Percentiles rank a stretch among this genome's conserved stretches.
phyloP scores from a whole-genome alignment of 2,113 vertebrate species.

The Sorex araneus region DNA sequence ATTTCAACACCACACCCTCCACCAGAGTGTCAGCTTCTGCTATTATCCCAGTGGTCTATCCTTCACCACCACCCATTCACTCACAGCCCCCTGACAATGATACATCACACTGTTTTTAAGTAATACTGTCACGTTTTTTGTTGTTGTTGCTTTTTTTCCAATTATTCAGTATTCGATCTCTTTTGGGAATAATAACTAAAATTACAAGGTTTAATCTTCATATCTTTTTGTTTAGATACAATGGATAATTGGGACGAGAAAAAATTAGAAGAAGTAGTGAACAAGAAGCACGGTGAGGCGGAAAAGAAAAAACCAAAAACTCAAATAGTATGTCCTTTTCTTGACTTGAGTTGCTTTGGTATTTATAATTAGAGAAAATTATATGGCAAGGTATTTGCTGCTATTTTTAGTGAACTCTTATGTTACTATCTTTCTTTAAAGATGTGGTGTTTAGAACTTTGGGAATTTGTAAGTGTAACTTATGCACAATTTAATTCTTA shows the following conservation, averaged over 20 bases:
- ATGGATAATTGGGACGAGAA: constrained; percentile 99
- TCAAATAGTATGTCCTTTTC: constrained; percentile 94
- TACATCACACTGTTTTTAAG: too few species aligned
- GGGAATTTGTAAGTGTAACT: background rate
- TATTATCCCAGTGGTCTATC: too few species aligned
- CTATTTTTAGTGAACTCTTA: background rate
- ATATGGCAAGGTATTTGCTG: constrained; percentile 63
- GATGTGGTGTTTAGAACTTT: background rate
- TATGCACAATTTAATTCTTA: constrained; percentile 11
- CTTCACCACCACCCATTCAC: too few species aligned
- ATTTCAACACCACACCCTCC: too few species aligned
- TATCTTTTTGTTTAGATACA: constrained; percentile 91
- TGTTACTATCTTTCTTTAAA: background rate
- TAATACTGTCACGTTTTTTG: too few species aligned
- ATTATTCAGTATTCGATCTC: background rate
- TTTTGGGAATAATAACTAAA: background rate
- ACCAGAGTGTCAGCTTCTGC: too few species aligned
- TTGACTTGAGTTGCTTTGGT: constrained; percentile 75
- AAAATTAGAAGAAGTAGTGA: constrained; percentile 98
- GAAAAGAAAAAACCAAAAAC: constrained; percentile 99
- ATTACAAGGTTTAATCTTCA: background rate
- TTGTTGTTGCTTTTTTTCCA: too few species aligned
- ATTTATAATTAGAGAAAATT: constrained; percentile 71
- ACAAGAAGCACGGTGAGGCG: constrained; percentile 98
- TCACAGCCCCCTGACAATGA: too few species aligned